phyloP scores from a whole-genome alignment of 2,113 vertebrate species.

The Pelvicachromis taeniatus region DNA sequence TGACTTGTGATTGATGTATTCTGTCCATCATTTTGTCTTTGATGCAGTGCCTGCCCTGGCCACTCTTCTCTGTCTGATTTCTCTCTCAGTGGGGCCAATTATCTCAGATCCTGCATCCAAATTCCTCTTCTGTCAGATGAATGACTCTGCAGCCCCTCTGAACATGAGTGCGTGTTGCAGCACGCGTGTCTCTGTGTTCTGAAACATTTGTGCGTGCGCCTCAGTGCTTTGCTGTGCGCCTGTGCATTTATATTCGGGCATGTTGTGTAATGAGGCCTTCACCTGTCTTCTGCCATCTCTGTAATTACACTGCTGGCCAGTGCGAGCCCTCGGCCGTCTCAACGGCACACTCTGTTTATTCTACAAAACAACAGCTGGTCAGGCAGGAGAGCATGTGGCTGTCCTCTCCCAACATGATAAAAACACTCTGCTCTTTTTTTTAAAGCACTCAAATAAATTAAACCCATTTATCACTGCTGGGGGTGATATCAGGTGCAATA shows the following conservation, averaged over 20 bases:
- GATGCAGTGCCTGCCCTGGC: background rate
- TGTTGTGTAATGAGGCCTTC: slow-evolving; percentile 39
- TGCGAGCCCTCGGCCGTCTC: slow-evolving; percentile 19
- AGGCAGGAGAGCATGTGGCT: background rate
- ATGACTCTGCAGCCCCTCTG: slow-evolving; percentile 1
- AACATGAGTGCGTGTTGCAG: background rate
- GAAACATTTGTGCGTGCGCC: background rate
- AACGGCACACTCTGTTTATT: slow-evolving; percentile 25
- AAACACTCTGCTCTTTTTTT: background rate
- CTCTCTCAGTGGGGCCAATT: background rate
- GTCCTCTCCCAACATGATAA: background rate
- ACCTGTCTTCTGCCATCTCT: slow-evolving; percentile 56
- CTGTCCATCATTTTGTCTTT: background rate
- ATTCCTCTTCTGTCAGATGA: slow-evolving; percentile 17
- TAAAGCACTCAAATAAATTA: background rate
- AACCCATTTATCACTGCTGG: background rate
- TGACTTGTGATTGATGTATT: background rate
- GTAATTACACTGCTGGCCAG: slow-evolving; percentile 14
- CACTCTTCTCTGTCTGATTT: background rate
- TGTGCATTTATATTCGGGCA: background rate
- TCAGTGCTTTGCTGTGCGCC: background rate
- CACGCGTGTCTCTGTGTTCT: background rate
- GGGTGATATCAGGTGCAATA: too few species aligned
- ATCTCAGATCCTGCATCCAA: background rate
- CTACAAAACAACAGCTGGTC: slow-evolving; percentile 65